Conservation (phyloP, 2,888 invertebrate species). For the Oscheius myriophilus region DNA sequence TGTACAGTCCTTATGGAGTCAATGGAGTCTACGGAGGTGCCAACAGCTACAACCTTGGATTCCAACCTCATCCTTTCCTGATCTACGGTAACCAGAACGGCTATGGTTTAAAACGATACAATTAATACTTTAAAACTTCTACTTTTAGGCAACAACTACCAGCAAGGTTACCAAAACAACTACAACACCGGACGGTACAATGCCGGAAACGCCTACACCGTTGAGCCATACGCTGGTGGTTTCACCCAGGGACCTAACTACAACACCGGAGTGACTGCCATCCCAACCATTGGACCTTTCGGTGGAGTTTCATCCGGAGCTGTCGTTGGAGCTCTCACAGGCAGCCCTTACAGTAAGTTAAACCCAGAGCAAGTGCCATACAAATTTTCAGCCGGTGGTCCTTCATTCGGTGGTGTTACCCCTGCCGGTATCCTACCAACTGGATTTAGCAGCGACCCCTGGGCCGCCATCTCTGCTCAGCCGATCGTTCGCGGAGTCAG, state of each 20-base stretch:
- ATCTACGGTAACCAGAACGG: not conserved
- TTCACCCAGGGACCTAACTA: no score
- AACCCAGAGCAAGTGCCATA: not conserved
- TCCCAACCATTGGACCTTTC: constrained; percentile 6
- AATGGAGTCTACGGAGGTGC: not conserved
- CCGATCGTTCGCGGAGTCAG: constrained; percentile 19
- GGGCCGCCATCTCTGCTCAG: constrained; percentile 18
- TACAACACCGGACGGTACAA: constrained; percentile 4
- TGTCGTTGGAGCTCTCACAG: constrained; percentile 12
- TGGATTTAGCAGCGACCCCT: constrained; percentile 20
- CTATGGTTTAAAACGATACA: not conserved
- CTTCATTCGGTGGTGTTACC: not conserved
- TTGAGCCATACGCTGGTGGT: not conserved
- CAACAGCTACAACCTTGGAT: constrained; percentile 13
- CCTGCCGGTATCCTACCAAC: constrained; percentile 25
- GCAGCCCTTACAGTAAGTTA: not conserved
- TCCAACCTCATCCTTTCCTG: constrained; percentile 13
- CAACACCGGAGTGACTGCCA: not conserved
- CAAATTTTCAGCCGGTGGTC: not conserved
- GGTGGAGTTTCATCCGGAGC: constrained; percentile 8
- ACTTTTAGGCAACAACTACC: constrained; percentile 19
- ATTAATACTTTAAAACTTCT: not conserved
- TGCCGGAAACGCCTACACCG: not conserved
- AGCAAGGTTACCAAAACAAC: constrained; percentile 10
- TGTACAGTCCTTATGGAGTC: no score